Percentiles rank a stretch among this genome's conserved stretches.
phyloP scores from a whole-genome alignment of 2,113 vertebrate species.

The Piaya cayana region DNA sequence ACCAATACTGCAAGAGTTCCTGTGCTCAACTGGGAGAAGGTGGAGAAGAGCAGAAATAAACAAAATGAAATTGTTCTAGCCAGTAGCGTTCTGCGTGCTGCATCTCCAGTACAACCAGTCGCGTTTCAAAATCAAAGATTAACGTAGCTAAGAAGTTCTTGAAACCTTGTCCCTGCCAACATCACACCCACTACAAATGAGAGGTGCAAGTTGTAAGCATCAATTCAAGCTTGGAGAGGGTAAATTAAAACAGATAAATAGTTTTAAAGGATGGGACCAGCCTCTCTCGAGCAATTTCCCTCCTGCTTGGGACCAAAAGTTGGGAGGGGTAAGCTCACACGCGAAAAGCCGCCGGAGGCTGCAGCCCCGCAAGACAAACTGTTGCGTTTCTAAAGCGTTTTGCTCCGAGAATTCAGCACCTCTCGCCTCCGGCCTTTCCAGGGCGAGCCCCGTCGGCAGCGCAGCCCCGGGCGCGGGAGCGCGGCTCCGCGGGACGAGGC shows the following conservation, averaged over 20 bases:
- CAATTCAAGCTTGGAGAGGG: background rate
- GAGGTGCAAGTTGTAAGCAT: background rate
- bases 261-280: background rate
- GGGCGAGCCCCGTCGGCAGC: background rate
- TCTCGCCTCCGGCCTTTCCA: background rate
- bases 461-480: background rate
- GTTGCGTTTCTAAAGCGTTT: background rate
- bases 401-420: background rate
- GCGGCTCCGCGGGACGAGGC: background rate
- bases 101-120: background rate
- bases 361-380: background rate
- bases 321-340: background rate
- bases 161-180: background rate
- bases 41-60: conserved; percentile 1
- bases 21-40: background rate
- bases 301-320: background rate
- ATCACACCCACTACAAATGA: rapidly evolving
- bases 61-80: background rate
- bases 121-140: background rate
- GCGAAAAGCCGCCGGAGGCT: background rate
- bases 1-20: background rate
- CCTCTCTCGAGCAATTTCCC: rapidly evolving
- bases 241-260: rapidly evolving
- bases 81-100: background rate
- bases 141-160: background rate